Evolutionary conservation across 2,888 invertebrate genomes (phyloP).

Genomic region (Microchrysa polita): DNA sequence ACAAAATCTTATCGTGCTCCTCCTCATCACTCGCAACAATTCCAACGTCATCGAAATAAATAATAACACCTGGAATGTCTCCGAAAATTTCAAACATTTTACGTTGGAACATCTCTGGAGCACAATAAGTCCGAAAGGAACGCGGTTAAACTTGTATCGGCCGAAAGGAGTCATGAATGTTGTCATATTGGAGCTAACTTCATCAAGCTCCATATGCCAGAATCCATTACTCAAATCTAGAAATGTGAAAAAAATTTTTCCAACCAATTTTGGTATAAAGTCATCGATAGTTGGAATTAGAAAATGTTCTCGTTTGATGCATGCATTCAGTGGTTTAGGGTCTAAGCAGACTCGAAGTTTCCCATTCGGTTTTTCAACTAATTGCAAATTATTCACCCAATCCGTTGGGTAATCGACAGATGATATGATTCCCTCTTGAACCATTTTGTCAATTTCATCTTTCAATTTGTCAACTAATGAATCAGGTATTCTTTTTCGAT

Average conservation of each 20-base stretch:
- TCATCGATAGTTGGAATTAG: conserved; percentile 54
- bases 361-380: not conserved
- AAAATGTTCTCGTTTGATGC: conserved; percentile 54
- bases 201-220: conserved; percentile 50
- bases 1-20: conserved; percentile 47
- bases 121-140: conserved; percentile 48
- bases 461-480: conserved; percentile 42
- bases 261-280: conserved; percentile 47
- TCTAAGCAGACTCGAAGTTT: not conserved
- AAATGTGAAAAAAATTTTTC: conserved; percentile 45
- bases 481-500: conserved; percentile 51
- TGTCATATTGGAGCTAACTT: conserved; percentile 46
- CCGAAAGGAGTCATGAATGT: conserved; percentile 48
- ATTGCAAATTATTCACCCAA: conserved; percentile 51
- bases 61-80: conserved; percentile 47
- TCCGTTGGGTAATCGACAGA: conserved; percentile 52
- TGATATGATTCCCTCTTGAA: conserved; percentile 50
- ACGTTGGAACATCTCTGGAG: conserved; percentile 46
- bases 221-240: conserved; percentile 44
- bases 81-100: conserved; percentile 44
- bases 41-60: conserved; percentile 55
- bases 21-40: conserved; percentile 46
- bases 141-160: conserved; percentile 46
- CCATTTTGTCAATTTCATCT: conserved; percentile 45
- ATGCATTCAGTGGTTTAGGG: conserved; percentile 53